Conservation (phyloP, 2,797 vertebrate genomes). For the Linurgus olivaceus region DNA sequence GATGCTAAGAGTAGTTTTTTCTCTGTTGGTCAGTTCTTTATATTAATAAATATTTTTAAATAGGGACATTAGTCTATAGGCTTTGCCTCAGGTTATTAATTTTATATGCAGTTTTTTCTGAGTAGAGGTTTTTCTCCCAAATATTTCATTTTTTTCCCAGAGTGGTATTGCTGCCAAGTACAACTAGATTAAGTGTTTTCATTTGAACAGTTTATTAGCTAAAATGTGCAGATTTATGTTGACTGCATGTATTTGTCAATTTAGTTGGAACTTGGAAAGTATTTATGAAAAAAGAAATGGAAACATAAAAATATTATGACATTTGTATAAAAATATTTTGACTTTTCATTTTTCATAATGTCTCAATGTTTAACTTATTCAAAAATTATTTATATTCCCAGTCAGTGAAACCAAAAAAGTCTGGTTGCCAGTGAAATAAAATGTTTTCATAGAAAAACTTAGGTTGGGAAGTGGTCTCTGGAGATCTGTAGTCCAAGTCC, state of each 20-base stretch:
- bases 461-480: not conserved
- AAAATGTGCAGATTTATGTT: not conserved
- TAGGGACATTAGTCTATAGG: not conserved
- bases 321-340: not conserved
- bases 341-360: not conserved
- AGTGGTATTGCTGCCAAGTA: not conserved
- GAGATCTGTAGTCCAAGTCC: not conserved
- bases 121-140: not conserved
- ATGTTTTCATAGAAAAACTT: not conserved
- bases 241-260: not conserved
- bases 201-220: conserved; percentile 32
- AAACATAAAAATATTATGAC: conserved; percentile 13
- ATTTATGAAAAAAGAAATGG: not conserved
- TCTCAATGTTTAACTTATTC: not conserved
- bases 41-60: not conserved
- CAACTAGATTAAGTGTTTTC: conserved; percentile 12
- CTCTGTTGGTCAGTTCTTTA: not conserved
- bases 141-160: not conserved
- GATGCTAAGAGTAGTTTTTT: not conserved
- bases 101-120: not conserved
- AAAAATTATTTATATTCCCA: not conserved
- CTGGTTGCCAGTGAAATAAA: not conserved
- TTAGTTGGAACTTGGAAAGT: conserved; percentile 11
- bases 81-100: not conserved
- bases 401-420: not conserved